Base-by-base conservation (phyloP, 2,888 invertebrate genomes). In the Rapana venosa region DNA sequence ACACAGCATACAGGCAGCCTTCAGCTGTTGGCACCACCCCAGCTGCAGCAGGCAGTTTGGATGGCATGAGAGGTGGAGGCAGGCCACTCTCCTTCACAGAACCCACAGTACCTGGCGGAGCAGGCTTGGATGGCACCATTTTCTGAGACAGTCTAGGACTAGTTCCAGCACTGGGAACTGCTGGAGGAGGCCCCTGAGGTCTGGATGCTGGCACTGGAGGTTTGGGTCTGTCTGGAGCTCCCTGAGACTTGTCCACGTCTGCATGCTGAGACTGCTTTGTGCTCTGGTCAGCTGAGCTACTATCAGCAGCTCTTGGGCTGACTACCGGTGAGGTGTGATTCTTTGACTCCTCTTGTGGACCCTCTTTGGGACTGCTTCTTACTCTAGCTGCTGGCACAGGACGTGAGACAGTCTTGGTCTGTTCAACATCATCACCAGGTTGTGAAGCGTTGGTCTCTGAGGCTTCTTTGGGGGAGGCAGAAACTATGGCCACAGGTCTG, bases 391-490 rank as follows among this genome's bases (percentile, higher is more conserved):
- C 61, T 8, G 88, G 85, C 26, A 85, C 85, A 84, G 89, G 84
- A 11, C 58, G 84, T 20, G 22, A 5, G 1, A 56, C 20, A 5
- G 85, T 13, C 22, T 6, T 35, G 47, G 89, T 20, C 30, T 22
- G 17, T 36, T n/a, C 47, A 6, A 17, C 84, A 0, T 70, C 85
- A 61, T 36, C 84, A 32, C 30, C n/a, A 2, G 0, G n/a, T 11
- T 47, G 13, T 13, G 35, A 17, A 70, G 83, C 30, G 11, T 70
- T 56, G 47, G n/a, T 6, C n/a, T 58, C 61, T 56, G 56, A 74
- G 70, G 56, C 70, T 13, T 85, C 74, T 56, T 70, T 30, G 26
- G 90, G 91, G 26, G 84, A 87, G 32, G 74, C 61, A 61, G 89
- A 61, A 35, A 56, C 87, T 1, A 70, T 84, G 36, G 88, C 70